Base-by-base conservation (phyloP, 2,888 invertebrate species). In the Serripes groenlandicus region DNA sequence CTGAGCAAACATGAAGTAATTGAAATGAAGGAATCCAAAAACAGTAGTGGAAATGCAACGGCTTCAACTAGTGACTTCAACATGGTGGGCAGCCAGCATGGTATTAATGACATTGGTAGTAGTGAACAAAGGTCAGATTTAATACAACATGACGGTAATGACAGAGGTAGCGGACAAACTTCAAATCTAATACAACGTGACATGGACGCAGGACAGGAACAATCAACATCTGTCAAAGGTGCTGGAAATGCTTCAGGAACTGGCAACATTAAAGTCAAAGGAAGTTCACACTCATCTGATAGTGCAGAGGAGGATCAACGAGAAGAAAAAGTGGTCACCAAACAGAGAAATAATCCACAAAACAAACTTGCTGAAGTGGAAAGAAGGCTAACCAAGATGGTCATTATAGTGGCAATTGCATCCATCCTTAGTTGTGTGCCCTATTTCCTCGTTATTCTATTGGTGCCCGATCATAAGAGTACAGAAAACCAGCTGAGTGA, bases 381-480 rank as follows among this genome's bases (percentile, higher is more conserved):
- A 49, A 35, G 23, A 26, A 70, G 42, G 54, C 32, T 54, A 3
- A 54, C 70, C 28, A 52, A 54, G 54, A 70, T 70, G 70, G 28
- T 54, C n/a, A 54, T 70, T 26, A 30, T 70, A 30, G 34, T 54
- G 3, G 52, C 70, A 5, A 49, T 66, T 3, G 66, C 66, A 11
- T 66, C 66, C 26, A 66, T 66, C 66, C 66, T 66, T 0, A 66
- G 66, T 23, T 66, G 37, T 66, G 42, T 66, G 42, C 66, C 66
- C 28, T 66, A 66, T 26, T 66, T 66, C 42, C 42, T 66, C 9
- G 66, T 66, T 7, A 23, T 66, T n/a, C 42, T 66, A 11, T 26
- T 66, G 42, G 66, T 66, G 5, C 66, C 66, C 52, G 54, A 34
- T 32, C 54, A 70, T 30, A 26, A 70, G n/a, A 70, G 70, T 23